Conservation (phyloP, 2,113 vertebrate genomes). For the Acrocephalus arundinaceus region DNA sequence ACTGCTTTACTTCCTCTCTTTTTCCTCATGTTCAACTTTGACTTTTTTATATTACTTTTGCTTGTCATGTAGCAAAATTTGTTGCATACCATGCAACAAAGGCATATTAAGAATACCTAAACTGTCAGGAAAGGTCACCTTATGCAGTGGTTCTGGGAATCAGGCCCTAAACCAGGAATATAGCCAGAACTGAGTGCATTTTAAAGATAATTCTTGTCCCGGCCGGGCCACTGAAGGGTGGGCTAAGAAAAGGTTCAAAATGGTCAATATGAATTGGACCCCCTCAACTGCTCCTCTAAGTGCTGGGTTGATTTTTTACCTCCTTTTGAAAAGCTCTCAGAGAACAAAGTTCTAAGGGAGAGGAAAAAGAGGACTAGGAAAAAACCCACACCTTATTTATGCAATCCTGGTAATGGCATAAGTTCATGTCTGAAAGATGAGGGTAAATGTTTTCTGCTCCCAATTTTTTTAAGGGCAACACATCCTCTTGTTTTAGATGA, state of each 20-base stretch:
- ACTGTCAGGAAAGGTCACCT: neutral
- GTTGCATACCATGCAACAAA: neutral
- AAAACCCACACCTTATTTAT: rapidly evolving
- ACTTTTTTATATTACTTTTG: neutral
- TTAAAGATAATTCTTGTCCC: neutral
- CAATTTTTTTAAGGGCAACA: neutral
- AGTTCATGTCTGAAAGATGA: neutral
- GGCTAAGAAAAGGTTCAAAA: neutral
- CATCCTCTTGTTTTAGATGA: neutral
- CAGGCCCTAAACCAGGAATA: neutral
- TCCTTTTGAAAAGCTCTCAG: neutral
- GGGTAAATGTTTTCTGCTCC: neutral
- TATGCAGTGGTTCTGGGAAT: neutral
- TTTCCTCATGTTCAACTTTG: neutral
- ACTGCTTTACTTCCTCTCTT: neutral
- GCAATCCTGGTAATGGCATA: neutral
- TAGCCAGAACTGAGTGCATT: neutral
- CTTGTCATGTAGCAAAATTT: neutral
- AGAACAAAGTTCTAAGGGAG: neutral
- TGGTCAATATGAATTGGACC: neutral
- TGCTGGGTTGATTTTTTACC: neutral
- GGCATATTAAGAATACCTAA: neutral
- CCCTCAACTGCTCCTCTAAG: neutral
- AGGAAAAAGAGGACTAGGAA: neutral
- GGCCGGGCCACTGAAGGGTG: neutral